Evolutionary conservation across 2,113 vertebrate genomes (phyloP).

Genomic region (Erythrolamprus reginae): DNA sequence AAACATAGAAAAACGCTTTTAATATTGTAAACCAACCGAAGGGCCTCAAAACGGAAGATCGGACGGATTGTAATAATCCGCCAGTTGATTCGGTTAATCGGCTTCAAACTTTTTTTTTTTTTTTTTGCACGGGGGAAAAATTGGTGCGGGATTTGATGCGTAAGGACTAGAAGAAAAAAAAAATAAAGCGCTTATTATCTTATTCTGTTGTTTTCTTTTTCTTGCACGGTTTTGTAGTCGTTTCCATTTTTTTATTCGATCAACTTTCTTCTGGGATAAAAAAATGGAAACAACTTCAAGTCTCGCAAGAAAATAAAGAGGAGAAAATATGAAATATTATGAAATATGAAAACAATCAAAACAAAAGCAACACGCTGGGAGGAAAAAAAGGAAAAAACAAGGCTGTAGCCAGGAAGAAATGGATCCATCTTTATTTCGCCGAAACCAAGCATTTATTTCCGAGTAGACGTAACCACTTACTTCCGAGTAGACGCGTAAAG

Average conservation of each 20-base stretch:
- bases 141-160: neutral
- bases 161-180: neutral
- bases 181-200: neutral
- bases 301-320: neutral
- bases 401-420: neutral
- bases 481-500: neutral
- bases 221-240: too few relatives aligned
- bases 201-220: too few relatives aligned
- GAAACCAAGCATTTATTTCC: neutral
- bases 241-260: too few relatives aligned
- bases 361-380: too few relatives aligned
- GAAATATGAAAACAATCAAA: neutral
- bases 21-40: neutral
- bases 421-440: neutral
- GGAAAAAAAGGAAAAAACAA: neutral
- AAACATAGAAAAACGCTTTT: neutral
- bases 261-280: neutral
- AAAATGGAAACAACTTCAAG: neutral
- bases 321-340: too few relatives aligned
- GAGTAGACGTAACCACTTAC: neutral
- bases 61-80: neutral
- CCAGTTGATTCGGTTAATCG: neutral
- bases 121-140: neutral
- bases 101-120: neutral
- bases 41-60: neutral